Percentiles rank a stretch among this genome's conserved stretches.
Evolutionary conservation across 2,888 invertebrate species (phyloP).

Genomic region (Ochropleura plecta): DNA sequence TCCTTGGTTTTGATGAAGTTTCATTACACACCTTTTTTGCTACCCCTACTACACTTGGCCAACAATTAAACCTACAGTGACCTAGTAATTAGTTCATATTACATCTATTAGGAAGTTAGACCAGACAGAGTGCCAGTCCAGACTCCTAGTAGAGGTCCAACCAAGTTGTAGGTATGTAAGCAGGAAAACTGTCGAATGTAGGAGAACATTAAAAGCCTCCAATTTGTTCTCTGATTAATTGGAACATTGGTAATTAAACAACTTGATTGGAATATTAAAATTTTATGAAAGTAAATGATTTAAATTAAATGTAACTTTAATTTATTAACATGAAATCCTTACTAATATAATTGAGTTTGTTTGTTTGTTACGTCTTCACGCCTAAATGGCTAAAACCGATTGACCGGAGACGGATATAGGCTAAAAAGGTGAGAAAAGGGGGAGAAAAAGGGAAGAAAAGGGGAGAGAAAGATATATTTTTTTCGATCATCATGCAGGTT

Average conservation of each 20-base stretch:
- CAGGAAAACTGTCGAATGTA: neutral
- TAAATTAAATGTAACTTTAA: slow-evolving; percentile 18
- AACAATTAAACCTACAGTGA: slow-evolving; percentile 43
- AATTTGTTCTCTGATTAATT: slow-evolving; percentile 46
- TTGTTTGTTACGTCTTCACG: no score
- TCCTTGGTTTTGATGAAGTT: neutral
- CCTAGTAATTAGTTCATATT: slow-evolving; percentile 62
- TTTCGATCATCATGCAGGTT: no score
- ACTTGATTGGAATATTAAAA: slow-evolving; percentile 51
- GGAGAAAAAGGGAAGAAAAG: no score
- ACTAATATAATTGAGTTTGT: no score
- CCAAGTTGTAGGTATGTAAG: slow-evolving; percentile 7
- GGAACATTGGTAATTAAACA: slow-evolving; percentile 42
- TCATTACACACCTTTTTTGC: slow-evolving; percentile 22
- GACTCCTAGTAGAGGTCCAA: slow-evolving; percentile 1
- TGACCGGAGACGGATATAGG: no score
- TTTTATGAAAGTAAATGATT: slow-evolving; percentile 31
- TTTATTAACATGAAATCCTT: neutral
- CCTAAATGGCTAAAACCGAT: no score
- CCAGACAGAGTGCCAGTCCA: slow-evolving; percentile 6
- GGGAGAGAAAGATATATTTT: no score
- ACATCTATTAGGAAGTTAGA: slow-evolving; percentile 58
- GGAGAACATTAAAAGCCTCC: slow-evolving; percentile 5
- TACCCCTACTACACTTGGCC: slow-evolving; percentile 31
- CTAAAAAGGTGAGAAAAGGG: no score